phyloP scores from a whole-genome alignment of 1,140 invertebrate species.

The Halotydeus destructor region DNA sequence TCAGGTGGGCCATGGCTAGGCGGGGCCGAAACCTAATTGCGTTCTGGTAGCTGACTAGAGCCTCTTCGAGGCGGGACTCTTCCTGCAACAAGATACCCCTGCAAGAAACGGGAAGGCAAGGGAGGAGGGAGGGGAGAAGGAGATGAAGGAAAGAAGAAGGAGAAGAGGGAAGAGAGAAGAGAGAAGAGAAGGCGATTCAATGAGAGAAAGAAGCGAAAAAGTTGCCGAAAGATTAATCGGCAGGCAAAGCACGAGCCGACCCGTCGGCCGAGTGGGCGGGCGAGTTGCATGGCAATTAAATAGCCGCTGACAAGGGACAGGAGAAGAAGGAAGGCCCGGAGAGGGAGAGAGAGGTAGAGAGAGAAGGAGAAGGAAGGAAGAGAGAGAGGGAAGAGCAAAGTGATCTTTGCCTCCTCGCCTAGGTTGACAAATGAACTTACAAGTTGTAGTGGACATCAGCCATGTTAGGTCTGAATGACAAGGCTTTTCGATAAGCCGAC shows the following conservation, averaged over 20 bases:
- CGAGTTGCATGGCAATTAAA: too few relatives aligned
- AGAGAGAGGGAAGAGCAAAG: too few relatives aligned
- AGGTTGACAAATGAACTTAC: conserved; percentile 62
- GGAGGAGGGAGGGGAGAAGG: too few relatives aligned
- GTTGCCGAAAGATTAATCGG: neutral
- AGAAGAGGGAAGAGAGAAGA: neutral
- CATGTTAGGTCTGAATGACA: conserved; percentile 74
- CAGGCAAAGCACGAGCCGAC: neutral
- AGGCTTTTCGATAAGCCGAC: conserved; percentile 58
- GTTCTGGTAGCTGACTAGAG: conserved; percentile 69
- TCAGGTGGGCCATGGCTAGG: conserved; percentile 81
- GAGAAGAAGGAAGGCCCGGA: too few relatives aligned
- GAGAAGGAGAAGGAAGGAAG: conserved; percentile 6
- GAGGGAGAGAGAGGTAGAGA: conserved; percentile 8
- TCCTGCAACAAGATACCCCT: conserved; percentile 83
- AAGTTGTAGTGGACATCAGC: conserved; percentile 90
- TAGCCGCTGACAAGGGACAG: too few relatives aligned
- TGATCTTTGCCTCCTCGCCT: too few relatives aligned
- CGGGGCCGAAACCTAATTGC: conserved; percentile 83
- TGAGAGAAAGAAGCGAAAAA: neutral
- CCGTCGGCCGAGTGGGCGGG: too few relatives aligned
- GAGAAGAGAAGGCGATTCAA: neutral
- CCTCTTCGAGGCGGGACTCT: conserved; percentile 61
- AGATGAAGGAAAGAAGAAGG: conserved; percentile 4
- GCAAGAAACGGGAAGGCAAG: conserved; percentile 31